These are phyloP conservation scores for Hemicordylus capensis DNA, from an alignment of 2,113 vertebrate genomes.

Conservation along the genomic window DNA sequence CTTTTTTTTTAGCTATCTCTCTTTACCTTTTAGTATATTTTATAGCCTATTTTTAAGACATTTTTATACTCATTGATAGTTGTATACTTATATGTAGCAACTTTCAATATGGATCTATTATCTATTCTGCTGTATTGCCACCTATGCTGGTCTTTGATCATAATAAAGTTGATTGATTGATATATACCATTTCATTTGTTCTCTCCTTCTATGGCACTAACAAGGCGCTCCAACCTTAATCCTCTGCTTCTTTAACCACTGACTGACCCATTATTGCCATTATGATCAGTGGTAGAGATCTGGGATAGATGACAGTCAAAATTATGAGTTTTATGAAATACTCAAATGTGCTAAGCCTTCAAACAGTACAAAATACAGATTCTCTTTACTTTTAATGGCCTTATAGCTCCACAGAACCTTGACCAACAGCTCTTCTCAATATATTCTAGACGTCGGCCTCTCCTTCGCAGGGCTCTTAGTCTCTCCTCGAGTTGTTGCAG, in stretches of 20 bases:
- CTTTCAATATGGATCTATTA: too few species aligned
- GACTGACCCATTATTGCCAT: too few species aligned
- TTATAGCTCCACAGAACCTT: slow-evolving; percentile 87
- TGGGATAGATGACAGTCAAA: neutral
- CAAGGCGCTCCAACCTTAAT: too few species aligned
- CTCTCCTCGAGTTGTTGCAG: slow-evolving; percentile 90
- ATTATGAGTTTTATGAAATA: neutral
- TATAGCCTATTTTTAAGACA: too few species aligned
- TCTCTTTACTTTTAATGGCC: slow-evolving; percentile 88
- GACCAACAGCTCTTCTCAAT: slow-evolving; percentile 93
- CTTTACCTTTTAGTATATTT: too few species aligned
- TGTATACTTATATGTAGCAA: too few species aligned
- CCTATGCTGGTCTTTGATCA: too few species aligned
- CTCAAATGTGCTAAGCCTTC: neutral
- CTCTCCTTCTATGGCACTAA: neutral
- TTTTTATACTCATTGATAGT: too few species aligned
- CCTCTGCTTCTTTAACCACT: neutral
- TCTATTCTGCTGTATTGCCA: too few species aligned
- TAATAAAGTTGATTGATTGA: too few species aligned
- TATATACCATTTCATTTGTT: neutral
- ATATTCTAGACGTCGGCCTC: slow-evolving; percentile 88
- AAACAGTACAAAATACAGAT: neutral
- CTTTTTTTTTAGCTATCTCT: too few species aligned
- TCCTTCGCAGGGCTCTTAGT: slow-evolving; percentile 84
- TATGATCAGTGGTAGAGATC: neutral